Evolutionary conservation across 2,888 invertebrate genomes (phyloP).

Genomic region (Nezara viridula): DNA sequence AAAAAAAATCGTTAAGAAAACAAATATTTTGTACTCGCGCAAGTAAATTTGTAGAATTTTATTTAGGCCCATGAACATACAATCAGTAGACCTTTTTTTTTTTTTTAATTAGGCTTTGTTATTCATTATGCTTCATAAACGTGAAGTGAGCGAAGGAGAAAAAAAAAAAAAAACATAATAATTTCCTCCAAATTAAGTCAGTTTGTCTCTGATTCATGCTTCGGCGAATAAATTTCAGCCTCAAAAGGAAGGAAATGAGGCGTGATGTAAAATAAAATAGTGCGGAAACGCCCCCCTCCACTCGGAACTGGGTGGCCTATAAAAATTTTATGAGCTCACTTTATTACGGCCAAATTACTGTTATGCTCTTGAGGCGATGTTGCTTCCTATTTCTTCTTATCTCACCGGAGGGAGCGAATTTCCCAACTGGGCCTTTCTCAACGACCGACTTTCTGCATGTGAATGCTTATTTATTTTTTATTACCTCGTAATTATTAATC

Average conservation of each 20-base stretch:
- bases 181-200: neutral
- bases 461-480: neutral
- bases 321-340: conserved; percentile 14
- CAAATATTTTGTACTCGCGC: no score
- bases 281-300: neutral
- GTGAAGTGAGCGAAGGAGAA: neutral
- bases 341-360: conserved; percentile 29
- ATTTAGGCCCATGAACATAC: no score
- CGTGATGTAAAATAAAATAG: conserved; percentile 38
- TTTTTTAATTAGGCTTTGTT: neutral
- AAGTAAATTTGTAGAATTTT: no score
- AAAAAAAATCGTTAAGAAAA: no score
- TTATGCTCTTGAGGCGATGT: conserved; percentile 12
- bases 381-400: conserved; percentile 32
- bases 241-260: conserved; percentile 24
- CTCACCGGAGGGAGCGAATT: neutral
- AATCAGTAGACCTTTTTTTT: neutral
- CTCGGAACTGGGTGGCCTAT: neutral
- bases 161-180: neutral
- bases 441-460: neutral
- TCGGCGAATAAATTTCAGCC: neutral
- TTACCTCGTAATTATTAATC: neutral
- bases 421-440: neutral
- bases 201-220: conserved; percentile 7
- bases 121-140: neutral